Evolutionary conservation across 2,888 invertebrate genomes (phyloP), one percentile per base, ranked within the genome.

Genomic region (Germaria angustata): DNA sequence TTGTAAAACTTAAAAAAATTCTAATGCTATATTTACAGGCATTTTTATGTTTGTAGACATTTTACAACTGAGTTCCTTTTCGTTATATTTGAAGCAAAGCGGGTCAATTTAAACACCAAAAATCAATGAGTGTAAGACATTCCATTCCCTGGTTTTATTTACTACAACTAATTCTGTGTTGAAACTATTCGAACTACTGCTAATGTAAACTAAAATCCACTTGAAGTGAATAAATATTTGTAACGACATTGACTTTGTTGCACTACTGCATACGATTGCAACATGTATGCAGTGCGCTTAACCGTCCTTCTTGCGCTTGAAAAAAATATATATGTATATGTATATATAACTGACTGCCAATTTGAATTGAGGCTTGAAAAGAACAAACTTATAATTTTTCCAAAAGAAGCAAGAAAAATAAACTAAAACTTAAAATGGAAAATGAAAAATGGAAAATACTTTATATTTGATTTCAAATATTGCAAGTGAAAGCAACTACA

Each of bases 201-300:
- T 69, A 24, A 20, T 32, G 15, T 49, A 46, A 65, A 44, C 53
- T 24, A 55, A 53, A 79, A 22, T 36, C 28, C 39, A 79, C 17
- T 65, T 55, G 15, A 61, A 32, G 36, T 34, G 13, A 66, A 22
- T 36, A 71, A 72, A 79, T 72, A 72, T 65, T 65, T 72, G 41
- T 39, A 49, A 49, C 28, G 65, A 65, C 71, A 65, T 72, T 79
- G 65, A 79, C 65, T 79, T 72, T 65, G 49, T 77, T 39, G 28
- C 55, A 65, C 22, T 34, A 57, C 24, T 20, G 24, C 57, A 66
- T 36, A 34, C 57, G 36, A 57, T 66, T 66, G 57, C 20, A 39
- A 66, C 24, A 39, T 2, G 11, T 32, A 39, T 41, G 20, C 39
- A 53, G 28, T 39, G 8, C n/a, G 32, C 0, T 2, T 6, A 11